phyloP scores from a whole-genome alignment of 2,113 vertebrate species.

The Lophura nycthemera region DNA sequence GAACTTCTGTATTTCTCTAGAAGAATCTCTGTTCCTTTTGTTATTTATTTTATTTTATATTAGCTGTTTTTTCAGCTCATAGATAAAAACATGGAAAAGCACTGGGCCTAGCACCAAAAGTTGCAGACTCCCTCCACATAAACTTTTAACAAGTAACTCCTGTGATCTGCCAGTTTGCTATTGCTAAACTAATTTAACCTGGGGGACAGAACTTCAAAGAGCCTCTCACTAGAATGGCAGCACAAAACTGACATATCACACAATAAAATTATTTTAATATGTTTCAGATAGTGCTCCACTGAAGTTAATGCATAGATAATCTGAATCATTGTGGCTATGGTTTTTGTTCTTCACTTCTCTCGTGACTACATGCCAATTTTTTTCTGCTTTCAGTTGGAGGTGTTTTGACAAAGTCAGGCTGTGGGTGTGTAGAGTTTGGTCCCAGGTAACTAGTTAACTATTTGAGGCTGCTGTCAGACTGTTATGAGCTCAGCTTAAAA shows the following conservation, averaged over 20 bases:
- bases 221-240: not conserved
- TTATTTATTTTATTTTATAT: not conserved
- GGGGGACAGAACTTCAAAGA: not conserved
- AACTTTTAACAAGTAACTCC: not conserved
- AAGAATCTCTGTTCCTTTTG: not conserved
- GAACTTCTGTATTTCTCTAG: not conserved
- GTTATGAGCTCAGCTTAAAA: conserved; percentile 18
- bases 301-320: not conserved
- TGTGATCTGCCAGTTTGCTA: not conserved
- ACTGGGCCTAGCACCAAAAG: not conserved
- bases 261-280: not conserved
- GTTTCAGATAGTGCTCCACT: conserved; percentile 16
- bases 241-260: not conserved
- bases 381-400: not conserved
- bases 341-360: not conserved
- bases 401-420: not conserved
- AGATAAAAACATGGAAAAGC: not conserved
- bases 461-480: conserved; percentile 18
- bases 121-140: not conserved
- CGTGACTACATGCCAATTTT: not conserved
- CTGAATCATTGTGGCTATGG: not conserved
- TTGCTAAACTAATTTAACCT: not conserved
- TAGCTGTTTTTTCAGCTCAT: not conserved
- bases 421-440: not conserved
- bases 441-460: not conserved